These are phyloP conservation scores for Eupithecia abbreviata DNA, from an alignment of 2,888 invertebrate species.

Conservation along the genomic window DNA sequence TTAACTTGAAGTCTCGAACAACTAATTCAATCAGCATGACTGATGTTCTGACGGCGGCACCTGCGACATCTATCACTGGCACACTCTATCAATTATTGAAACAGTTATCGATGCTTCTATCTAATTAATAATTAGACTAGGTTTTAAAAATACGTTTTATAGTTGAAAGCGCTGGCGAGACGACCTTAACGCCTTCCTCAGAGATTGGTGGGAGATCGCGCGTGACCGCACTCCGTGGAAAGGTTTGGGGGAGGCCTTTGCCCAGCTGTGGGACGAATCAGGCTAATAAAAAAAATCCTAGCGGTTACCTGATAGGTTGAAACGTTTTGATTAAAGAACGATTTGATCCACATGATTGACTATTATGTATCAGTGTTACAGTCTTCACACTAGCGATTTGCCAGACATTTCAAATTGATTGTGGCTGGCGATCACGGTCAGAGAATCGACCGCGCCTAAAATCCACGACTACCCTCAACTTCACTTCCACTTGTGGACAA, in stretches of 20 bases:
- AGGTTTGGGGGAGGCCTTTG: no score
- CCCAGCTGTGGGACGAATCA: no score
- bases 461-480: not conserved
- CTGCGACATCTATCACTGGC: not conserved
- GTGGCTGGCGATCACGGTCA: not conserved
- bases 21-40: slow-evolving; percentile 4
- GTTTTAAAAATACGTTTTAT: not conserved
- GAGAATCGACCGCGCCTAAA: not conserved
- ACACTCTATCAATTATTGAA: slow-evolving; percentile 3
- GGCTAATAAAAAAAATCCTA: not conserved
- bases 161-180: not conserved
- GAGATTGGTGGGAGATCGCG: no score
- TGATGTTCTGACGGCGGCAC: not conserved
- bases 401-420: no score
- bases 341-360: not conserved
- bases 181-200: no score
- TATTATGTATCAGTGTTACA: not conserved
- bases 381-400: no score
- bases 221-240: no score
- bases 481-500: no score
- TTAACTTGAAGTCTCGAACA: not conserved
- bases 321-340: not conserved
- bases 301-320: not conserved
- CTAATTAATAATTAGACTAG: not conserved
- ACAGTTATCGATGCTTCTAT: not conserved